A percentile compares a stretch with the other conserved stretches of the same genome.
Conservation (phyloP, 2,113 vertebrate species). For the Ailuropoda melanoleuca region DNA sequence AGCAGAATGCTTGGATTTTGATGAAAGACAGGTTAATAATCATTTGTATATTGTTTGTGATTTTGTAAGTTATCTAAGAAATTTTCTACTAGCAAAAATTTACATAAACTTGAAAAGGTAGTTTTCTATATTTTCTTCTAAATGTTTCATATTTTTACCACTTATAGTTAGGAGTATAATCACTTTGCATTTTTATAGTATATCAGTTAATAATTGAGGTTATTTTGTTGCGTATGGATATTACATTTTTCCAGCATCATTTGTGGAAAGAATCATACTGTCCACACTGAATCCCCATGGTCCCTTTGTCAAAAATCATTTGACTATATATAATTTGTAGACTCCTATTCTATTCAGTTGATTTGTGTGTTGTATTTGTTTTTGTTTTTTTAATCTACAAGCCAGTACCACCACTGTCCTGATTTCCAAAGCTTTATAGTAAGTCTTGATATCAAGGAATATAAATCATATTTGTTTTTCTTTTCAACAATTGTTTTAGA, state of each 20-base stretch:
- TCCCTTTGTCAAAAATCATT: background rate
- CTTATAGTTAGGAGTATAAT: background rate
- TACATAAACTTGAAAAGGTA: background rate
- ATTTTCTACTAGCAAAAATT: background rate
- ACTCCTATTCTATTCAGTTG: background rate
- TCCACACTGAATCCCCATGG: background rate
- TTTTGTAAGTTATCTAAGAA: background rate
- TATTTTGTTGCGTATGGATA: background rate
- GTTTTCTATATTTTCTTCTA: background rate
- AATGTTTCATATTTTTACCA: background rate
- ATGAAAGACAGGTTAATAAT: background rate
- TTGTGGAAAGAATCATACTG: background rate
- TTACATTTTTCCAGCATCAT: background rate
- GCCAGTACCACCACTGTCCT: background rate
- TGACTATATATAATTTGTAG: background rate
- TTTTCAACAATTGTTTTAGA: background rate
- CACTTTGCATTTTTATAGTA: background rate
- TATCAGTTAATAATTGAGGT: background rate
- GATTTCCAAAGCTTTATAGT: background rate
- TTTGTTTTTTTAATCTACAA: background rate
- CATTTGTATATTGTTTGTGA: background rate
- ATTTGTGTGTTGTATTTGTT: too few relatives aligned
- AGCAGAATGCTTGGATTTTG: background rate
- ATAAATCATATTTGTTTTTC: background rate
- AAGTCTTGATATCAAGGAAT: background rate